Conservation (phyloP, 2,113 vertebrate species). For the Rhabdornis inornatus region DNA sequence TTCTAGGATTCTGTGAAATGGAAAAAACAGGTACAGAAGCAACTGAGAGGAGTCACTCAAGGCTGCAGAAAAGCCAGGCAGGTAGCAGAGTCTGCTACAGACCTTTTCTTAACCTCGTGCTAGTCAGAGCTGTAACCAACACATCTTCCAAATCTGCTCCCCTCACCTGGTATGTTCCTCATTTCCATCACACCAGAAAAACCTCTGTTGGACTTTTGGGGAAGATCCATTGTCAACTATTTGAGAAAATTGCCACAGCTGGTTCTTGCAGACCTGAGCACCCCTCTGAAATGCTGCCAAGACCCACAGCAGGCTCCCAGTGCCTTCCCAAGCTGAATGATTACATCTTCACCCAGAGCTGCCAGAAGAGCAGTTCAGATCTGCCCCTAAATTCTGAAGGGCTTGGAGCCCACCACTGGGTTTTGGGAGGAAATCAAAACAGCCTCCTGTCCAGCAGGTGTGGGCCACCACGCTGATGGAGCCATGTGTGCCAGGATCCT, state of each 20-base stretch:
- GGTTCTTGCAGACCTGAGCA: neutral
- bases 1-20: neutral
- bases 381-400: neutral
- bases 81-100: neutral
- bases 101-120: neutral
- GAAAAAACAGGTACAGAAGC: neutral
- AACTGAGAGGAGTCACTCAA: neutral
- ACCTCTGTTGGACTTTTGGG: neutral
- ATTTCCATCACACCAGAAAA: rapidly evolving
- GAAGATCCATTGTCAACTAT: neutral
- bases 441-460: neutral
- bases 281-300: rapidly evolving
- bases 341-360: rapidly evolving
- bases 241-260: neutral
- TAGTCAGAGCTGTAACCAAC: neutral
- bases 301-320: neutral
- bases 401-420: rapidly evolving
- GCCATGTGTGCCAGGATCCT: neutral
- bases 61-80: neutral
- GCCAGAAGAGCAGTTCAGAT: neutral
- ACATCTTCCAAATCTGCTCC: neutral
- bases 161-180: rapidly evolving
- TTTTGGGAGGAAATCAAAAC: neutral
- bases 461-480: neutral
- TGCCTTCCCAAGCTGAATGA: neutral